These are phyloP conservation scores for Pseudomyrmex cubaensis DNA, from an alignment of 1,140 invertebrate genomes.

Conservation along the genomic window DNA sequence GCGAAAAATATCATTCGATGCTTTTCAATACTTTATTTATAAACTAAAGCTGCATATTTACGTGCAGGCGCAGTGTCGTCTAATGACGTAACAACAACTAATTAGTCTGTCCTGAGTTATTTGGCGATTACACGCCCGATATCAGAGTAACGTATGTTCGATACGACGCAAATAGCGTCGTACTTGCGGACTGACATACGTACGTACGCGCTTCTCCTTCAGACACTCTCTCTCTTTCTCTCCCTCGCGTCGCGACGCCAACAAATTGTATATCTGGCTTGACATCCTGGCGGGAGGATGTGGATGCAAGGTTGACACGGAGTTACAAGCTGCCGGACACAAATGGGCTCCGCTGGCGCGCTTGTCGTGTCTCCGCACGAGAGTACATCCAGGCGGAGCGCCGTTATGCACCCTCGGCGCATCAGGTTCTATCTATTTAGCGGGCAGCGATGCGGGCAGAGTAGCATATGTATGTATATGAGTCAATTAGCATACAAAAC, in stretches of 20 bases:
- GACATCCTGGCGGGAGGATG: constrained; percentile 55
- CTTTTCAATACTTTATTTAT: constrained; percentile 6
- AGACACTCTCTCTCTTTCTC: not conserved
- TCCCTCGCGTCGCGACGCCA: not conserved
- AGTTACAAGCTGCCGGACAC: constrained; percentile 62
- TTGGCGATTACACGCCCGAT: not conserved
- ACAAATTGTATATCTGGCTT: constrained; percentile 57
- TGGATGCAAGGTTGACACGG: constrained; percentile 57
- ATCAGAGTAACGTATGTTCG: not conserved
- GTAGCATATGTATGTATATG: constrained; percentile 75
- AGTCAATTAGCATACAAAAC: constrained; percentile 80
- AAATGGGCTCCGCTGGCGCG: constrained; percentile 59
- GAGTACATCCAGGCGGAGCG: constrained; percentile 34
- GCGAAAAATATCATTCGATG: not conserved
- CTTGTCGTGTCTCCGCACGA: constrained; percentile 59
- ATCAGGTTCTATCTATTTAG: constrained; percentile 74
- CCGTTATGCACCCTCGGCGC: constrained; percentile 56
- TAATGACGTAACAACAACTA: not conserved
- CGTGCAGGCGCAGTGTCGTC: not conserved
- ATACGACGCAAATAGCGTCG: constrained; percentile 11
- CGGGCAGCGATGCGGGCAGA: constrained; percentile 63
- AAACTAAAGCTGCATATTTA: constrained; percentile 30
- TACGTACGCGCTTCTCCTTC: not conserved
- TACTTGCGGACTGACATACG: not conserved
- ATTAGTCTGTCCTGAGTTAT: not conserved